Evolutionary conservation across 2,888 invertebrate genomes (phyloP).

Genomic region (Dinocampus coccinellae): DNA sequence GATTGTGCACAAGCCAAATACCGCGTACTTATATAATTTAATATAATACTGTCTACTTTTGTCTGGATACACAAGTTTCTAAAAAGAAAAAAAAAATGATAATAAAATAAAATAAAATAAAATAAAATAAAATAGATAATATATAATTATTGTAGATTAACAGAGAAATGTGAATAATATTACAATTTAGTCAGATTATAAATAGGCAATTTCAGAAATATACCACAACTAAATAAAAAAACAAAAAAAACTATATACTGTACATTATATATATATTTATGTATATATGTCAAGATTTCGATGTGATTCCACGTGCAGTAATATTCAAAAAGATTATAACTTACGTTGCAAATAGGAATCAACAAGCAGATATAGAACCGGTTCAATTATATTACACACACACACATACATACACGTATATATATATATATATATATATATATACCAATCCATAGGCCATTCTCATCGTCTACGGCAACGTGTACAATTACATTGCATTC

Average conservation of each 20-base stretch:
- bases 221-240: neutral
- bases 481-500: too few species aligned
- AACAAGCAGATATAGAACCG: slow-evolving; percentile 47
- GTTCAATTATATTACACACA: slow-evolving; percentile 51
- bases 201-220: slow-evolving; percentile 1
- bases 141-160: neutral
- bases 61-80: neutral
- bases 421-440: too few species aligned
- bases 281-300: neutral
- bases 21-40: neutral
- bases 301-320: neutral
- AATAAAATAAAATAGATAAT: neutral
- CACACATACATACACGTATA: neutral
- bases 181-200: neutral
- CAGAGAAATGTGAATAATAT: neutral
- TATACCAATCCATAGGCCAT: too few species aligned
- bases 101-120: neutral
- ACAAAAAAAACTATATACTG: neutral
- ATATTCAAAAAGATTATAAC: slow-evolving; percentile 1
- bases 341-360: slow-evolving; percentile 39
- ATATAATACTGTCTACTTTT: neutral
- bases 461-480: too few species aligned
- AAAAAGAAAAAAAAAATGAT: neutral
- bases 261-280: neutral
- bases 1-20: neutral